These are phyloP conservation scores for Pristis pectinata DNA, from an alignment of 2,797 vertebrate species.

Conservation along the genomic window DNA sequence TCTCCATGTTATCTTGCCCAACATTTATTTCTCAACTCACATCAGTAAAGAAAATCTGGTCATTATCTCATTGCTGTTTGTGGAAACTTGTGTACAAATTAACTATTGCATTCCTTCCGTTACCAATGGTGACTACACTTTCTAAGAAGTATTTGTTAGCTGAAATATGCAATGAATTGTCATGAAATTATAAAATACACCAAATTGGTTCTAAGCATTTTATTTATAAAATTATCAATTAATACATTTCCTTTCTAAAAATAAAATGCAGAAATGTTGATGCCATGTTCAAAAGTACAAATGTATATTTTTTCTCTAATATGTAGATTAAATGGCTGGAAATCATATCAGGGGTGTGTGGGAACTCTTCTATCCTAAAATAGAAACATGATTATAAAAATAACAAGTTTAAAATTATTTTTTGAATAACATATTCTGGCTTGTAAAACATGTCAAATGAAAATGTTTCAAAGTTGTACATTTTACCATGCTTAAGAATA, in stretches of 20 bases:
- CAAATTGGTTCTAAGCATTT: neutral
- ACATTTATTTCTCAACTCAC: neutral
- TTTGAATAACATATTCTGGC: neutral
- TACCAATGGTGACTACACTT: too few relatives aligned
- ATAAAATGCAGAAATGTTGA: neutral
- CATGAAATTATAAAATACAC: neutral
- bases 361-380: neutral
- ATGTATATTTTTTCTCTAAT: neutral
- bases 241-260: neutral
- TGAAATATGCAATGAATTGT: neutral
- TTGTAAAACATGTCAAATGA: neutral
- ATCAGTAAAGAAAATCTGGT: neutral
- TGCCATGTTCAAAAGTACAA: neutral
- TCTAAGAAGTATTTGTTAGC: neutral
- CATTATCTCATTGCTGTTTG: neutral
- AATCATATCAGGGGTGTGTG: neutral
- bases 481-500: neutral
- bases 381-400: neutral
- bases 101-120: neutral
- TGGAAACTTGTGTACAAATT: neutral
- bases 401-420: neutral
- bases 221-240: neutral
- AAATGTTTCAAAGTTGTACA: neutral
- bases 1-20: neutral
- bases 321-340: neutral